A percentile compares a stretch with the other conserved stretches of the same genome.
These are phyloP conservation scores for Popillia japonica DNA, from an alignment of 1,140 invertebrate genomes.

Conservation along the genomic window DNA sequence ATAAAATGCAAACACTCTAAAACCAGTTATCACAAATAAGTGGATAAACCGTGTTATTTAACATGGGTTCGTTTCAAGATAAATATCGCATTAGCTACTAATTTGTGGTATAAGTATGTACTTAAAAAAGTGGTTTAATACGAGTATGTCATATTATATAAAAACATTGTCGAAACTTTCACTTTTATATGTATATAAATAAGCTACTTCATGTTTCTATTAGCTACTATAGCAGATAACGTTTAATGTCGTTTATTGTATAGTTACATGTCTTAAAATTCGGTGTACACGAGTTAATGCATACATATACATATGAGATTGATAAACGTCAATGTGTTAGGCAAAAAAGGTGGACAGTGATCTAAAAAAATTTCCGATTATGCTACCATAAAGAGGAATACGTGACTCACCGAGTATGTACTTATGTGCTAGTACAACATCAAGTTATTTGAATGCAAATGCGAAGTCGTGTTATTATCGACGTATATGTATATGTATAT, in stretches of 20 bases:
- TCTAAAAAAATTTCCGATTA: neutral
- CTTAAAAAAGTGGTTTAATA: neutral
- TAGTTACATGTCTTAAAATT: neutral
- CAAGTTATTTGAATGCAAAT: neutral
- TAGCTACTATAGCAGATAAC: neutral
- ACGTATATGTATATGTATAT: too few relatives aligned
- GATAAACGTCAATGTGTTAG: neutral
- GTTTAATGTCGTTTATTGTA: too few relatives aligned
- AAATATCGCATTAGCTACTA: slow-evolving; percentile 15
- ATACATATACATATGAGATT: neutral
- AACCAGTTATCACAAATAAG: slow-evolving; percentile 10
- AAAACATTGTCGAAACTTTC: slow-evolving; percentile 30
- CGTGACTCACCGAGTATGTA: neutral
- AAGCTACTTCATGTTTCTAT: neutral
- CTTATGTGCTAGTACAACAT: neutral
- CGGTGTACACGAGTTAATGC: neutral
- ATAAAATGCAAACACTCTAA: neutral
- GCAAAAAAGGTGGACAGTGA: neutral
- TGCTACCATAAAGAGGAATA: neutral
- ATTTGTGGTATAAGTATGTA: neutral
- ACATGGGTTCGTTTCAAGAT: neutral
- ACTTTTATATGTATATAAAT: neutral
- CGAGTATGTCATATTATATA: slow-evolving; percentile 12
- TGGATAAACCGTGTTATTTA: slow-evolving; percentile 15
- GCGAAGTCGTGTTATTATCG: too few relatives aligned